Conservation (phyloP, 2,113 vertebrate species). For the Nestor notabilis region DNA sequence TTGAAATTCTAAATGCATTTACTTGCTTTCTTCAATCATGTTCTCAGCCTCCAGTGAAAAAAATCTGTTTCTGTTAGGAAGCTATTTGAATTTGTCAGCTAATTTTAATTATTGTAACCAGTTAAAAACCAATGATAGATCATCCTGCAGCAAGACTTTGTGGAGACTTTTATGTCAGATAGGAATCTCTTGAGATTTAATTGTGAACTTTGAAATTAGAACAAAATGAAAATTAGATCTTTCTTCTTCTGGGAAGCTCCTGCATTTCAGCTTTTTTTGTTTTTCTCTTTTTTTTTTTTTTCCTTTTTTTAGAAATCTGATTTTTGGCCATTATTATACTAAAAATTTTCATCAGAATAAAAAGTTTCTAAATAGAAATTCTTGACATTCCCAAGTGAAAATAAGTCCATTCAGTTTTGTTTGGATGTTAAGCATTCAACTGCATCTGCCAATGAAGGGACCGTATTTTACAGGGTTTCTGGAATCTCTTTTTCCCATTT, state of each 20-base stretch:
- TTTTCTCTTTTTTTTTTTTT: background rate
- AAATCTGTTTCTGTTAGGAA: background rate
- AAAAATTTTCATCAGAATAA: background rate
- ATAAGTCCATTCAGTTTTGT: background rate
- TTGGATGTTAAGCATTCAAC: background rate
- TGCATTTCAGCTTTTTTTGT: background rate
- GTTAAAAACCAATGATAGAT: background rate
- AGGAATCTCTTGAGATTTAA: background rate
- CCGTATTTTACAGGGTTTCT: background rate
- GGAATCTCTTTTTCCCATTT: background rate
- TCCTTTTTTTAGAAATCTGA: too few species aligned
- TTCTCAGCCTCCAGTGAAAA: background rate
- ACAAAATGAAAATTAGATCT: background rate
- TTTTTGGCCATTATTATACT: background rate
- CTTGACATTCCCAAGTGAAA: background rate
- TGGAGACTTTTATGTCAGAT: background rate
- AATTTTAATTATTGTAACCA: background rate
- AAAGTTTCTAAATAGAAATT: background rate
- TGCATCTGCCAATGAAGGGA: background rate
- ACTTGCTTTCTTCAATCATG: background rate
- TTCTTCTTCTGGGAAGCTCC: background rate
- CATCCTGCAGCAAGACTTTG: background rate
- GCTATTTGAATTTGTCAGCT: background rate
- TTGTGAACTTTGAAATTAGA: background rate
- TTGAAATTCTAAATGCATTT: slow-evolving; percentile 22